These are phyloP conservation scores for Helarctos malayanus DNA, from an alignment of 2,797 vertebrate species.

Conservation along the genomic window DNA sequence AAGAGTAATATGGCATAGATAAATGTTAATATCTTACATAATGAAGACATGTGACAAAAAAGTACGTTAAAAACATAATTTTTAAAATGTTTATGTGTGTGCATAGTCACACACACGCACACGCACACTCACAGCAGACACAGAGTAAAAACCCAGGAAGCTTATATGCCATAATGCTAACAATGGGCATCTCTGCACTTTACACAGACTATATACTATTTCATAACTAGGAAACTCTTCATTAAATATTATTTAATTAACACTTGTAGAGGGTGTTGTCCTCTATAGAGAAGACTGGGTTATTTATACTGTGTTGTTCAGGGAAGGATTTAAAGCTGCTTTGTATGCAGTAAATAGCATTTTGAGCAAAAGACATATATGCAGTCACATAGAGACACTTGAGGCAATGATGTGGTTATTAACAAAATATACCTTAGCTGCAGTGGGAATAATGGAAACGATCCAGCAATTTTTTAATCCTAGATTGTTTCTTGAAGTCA, in stretches of 20 bases:
- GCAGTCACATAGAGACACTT: background rate
- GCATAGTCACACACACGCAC: background rate
- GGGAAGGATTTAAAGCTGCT: constrained; percentile 21
- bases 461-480: constrained; percentile 10
- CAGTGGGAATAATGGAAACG: constrained; percentile 32
- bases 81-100: background rate
- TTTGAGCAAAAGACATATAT: background rate
- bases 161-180: background rate
- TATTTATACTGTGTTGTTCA: constrained; percentile 39
- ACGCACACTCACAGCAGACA: background rate
- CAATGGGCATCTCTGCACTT: background rate
- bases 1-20: background rate
- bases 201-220: background rate
- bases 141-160: background rate
- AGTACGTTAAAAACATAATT: background rate
- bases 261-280: background rate
- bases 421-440: background rate
- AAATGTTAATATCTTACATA: background rate
- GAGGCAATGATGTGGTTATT: background rate
- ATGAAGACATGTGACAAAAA: constrained; percentile 11
- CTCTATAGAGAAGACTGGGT: background rate
- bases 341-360: background rate
- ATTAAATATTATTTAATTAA: constrained; percentile 52
- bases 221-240: constrained; percentile 42
- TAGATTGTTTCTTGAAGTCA: background rate